phyloP scores from a whole-genome alignment of 2,113 vertebrate species.

The Redunca redunca region DNA sequence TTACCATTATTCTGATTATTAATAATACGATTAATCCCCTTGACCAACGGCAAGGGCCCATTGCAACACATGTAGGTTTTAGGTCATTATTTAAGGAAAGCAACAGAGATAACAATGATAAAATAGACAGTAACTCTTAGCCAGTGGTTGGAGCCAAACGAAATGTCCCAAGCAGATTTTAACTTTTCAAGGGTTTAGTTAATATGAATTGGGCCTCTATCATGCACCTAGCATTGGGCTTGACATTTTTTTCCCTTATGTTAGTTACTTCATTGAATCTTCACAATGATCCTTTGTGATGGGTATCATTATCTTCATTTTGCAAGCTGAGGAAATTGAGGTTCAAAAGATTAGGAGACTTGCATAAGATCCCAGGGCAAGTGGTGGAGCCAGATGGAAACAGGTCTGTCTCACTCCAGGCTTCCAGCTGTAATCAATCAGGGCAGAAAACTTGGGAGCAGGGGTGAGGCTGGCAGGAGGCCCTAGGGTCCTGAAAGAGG shows the following conservation, averaged over 20 bases:
- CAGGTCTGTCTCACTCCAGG: slow-evolving; percentile 42
- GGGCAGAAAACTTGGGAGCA: background rate
- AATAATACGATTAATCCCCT: background rate
- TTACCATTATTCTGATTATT: background rate
- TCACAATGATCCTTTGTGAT: background rate
- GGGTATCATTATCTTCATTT: background rate
- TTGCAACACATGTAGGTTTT: slow-evolving; percentile 32
- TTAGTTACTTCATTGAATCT: background rate
- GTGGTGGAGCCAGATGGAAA: slow-evolving; percentile 27
- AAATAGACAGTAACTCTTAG: background rate
- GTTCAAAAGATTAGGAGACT: slow-evolving; percentile 5
- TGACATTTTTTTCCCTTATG: background rate
- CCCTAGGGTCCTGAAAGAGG: background rate
- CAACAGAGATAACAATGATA: background rate
- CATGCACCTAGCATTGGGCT: background rate
- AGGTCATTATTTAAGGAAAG: slow-evolving; percentile 45
- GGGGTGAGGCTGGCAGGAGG: background rate
- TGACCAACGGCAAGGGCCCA: background rate
- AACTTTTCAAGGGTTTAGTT: background rate
- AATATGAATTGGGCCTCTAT: background rate
- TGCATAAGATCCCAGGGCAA: slow-evolving; percentile 1
- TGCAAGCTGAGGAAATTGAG: slow-evolving; percentile 42
- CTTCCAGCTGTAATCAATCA: background rate
- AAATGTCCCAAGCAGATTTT: background rate
- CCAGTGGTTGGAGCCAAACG: background rate